phyloP scores from a whole-genome alignment of 2,113 vertebrate genomes.

The Brachyhypopomus occidentalis region DNA sequence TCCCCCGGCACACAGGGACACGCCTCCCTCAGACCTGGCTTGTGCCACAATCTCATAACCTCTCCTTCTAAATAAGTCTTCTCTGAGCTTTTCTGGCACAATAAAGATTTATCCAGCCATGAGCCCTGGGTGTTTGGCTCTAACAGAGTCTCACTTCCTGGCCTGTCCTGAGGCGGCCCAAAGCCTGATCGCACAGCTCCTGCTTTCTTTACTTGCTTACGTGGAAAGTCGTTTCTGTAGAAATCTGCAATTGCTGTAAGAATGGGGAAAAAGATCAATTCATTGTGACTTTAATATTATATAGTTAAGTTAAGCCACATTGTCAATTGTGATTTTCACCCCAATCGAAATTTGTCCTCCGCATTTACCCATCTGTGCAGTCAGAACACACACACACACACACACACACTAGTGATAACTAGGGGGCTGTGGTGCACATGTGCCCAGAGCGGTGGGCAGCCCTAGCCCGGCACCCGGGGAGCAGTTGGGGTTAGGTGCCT shows the following conservation, averaged over 20 bases:
- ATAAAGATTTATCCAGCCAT: conserved; percentile 13
- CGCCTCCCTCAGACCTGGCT: not conserved
- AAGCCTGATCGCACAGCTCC: not conserved
- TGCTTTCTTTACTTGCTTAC: not conserved
- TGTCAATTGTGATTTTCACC: too few relatives aligned
- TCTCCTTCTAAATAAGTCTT: not conserved
- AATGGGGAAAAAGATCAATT: conserved; percentile 13
- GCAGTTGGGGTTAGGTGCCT: too few relatives aligned
- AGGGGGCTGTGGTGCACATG: too few relatives aligned
- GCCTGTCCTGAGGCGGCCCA: not conserved
- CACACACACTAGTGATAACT: too few relatives aligned
- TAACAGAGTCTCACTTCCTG: conserved; percentile 7
- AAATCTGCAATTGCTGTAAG: conserved; percentile 56
- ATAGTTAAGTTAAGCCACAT: not conserved
- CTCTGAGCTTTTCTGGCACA: conserved; percentile 2
- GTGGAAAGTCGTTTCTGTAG: not conserved
- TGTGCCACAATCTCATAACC: not conserved
- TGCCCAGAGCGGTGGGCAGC: too few relatives aligned
- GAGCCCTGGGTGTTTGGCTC: conserved; percentile 19
- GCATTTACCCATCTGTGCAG: too few relatives aligned
- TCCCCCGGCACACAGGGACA: not conserved
- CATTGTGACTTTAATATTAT: not conserved
- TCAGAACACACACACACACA: too few relatives aligned
- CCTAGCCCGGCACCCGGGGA: too few relatives aligned
- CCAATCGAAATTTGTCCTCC: too few relatives aligned